A percentile compares a stretch with the other conserved stretches of the same genome.
Evolutionary conservation across 2,888 invertebrate species (phyloP).

Genomic region (Drosophila colorata): DNA sequence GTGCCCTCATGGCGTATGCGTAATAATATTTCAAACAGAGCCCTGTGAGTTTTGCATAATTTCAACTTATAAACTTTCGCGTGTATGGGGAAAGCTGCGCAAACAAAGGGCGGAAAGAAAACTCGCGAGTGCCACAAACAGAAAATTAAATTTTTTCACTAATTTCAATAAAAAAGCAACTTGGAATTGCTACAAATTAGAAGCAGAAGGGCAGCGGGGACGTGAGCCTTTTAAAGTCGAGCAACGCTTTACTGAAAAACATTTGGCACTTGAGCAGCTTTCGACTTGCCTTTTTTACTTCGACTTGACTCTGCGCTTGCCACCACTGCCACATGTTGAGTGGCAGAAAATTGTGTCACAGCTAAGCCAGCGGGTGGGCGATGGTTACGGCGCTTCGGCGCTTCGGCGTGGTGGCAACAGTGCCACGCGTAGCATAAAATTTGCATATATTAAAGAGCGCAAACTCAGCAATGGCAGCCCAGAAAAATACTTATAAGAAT

Average conservation of each 20-base stretch:
- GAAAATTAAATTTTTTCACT: slow-evolving; percentile 68
- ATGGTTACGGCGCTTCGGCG: slow-evolving; percentile 3
- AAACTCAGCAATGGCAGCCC: slow-evolving; percentile 40
- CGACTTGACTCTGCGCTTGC: slow-evolving; percentile 51
- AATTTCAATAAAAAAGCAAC: slow-evolving; percentile 67
- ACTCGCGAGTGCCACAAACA: slow-evolving; percentile 48
- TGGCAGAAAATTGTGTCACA: slow-evolving; percentile 75
- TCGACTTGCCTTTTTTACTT: slow-evolving; percentile 61
- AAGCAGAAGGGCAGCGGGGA: neutral
- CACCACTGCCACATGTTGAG: slow-evolving; percentile 73
- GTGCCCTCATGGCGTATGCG: slow-evolving; percentile 65
- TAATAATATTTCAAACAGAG: slow-evolving; percentile 67
- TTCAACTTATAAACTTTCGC: slow-evolving; percentile 71
- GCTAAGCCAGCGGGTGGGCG: slow-evolving; percentile 50
- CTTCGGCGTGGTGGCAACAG: slow-evolving; percentile 20
- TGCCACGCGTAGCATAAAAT: slow-evolving; percentile 74
- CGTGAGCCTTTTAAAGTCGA: slow-evolving; percentile 12
- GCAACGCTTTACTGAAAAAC: slow-evolving; percentile 51
- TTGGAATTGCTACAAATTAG: slow-evolving; percentile 71
- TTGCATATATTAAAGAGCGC: slow-evolving; percentile 72
- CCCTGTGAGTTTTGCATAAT: slow-evolving; percentile 72
- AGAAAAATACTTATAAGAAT: slow-evolving; percentile 32
- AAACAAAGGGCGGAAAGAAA: slow-evolving; percentile 44
- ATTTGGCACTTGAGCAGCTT: slow-evolving; percentile 70
- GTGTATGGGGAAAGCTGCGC: slow-evolving; percentile 23